Percentiles rank a stretch among this genome's conserved stretches.
Evolutionary conservation across 1,140 invertebrate species (phyloP).

Genomic region (Orchesella cincta): DNA sequence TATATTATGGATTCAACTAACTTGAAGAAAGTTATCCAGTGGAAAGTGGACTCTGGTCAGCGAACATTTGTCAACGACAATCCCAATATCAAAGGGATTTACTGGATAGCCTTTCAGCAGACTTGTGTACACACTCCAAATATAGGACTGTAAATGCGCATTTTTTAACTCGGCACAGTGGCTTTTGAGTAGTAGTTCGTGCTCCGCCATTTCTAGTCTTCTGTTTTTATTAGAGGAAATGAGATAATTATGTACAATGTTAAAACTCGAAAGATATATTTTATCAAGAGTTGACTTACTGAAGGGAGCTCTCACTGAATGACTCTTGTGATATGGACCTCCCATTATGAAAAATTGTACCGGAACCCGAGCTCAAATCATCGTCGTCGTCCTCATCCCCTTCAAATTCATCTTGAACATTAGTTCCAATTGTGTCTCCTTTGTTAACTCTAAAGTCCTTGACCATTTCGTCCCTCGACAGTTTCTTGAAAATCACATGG

Average conservation of each 20-base stretch:
- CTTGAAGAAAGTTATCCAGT: neutral
- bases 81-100: neutral
- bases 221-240: neutral
- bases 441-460: neutral
- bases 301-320: conserved; percentile 17
- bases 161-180: neutral
- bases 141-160: neutral
- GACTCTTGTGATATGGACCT: conserved; percentile 21
- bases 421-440: neutral
- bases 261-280: neutral
- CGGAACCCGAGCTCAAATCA: neutral
- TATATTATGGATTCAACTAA: too few relatives aligned
- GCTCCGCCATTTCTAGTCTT: conserved; percentile 3
- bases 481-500: conserved; percentile 1
- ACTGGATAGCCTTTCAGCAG: conserved; percentile 3
- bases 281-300: neutral
- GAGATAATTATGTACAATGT: neutral
- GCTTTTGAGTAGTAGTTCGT: neutral
- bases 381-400: conserved; percentile 8
- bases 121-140: neutral
- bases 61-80: neutral
- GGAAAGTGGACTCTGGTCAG: neutral
- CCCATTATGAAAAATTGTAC: neutral
- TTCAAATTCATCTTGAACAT: neutral
- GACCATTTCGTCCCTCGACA: neutral